phyloP scores from a whole-genome alignment of 2,888 invertebrate genomes.

The Aradus depressus region DNA sequence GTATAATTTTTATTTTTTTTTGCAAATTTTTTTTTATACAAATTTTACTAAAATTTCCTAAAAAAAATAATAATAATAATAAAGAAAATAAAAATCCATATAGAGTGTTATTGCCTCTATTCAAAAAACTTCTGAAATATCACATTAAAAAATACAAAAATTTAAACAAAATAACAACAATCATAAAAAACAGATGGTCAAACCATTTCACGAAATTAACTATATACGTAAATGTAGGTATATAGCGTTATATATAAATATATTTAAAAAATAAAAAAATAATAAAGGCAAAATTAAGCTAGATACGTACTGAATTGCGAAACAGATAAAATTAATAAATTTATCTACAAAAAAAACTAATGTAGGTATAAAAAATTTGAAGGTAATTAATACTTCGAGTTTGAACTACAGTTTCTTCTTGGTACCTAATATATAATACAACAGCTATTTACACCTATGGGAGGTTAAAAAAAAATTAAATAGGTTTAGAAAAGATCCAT shows the following conservation, averaged over 20 bases:
- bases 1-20: no score
- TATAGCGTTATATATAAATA: constrained; percentile 13
- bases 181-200: constrained; percentile 14
- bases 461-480: constrained; percentile 29
- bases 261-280: constrained; percentile 8
- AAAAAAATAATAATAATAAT: no score
- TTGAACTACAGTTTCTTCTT: constrained; percentile 31
- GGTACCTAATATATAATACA: constrained; percentile 28
- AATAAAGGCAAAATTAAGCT: constrained; percentile 17
- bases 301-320: constrained; percentile 14
- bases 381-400: constrained; percentile 23
- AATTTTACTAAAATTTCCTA: constrained; percentile 11
- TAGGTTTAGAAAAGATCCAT: constrained; percentile 19
- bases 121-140: constrained; percentile 12
- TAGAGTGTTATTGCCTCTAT: constrained; percentile 15
- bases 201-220: constrained; percentile 12
- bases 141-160: constrained; percentile 18
- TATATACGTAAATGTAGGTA: constrained; percentile 14
- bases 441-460: constrained; percentile 33
- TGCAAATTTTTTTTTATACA: no score
- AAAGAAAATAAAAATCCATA: neutral
- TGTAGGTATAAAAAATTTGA: constrained; percentile 21
- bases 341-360: constrained; percentile 22
- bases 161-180: constrained; percentile 18
- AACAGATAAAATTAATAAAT: constrained; percentile 18